Evolutionary conservation across 2,888 invertebrate genomes (phyloP), one percentile per base, ranked within the genome.

Genomic region (Pediacus dermestoides): DNA sequence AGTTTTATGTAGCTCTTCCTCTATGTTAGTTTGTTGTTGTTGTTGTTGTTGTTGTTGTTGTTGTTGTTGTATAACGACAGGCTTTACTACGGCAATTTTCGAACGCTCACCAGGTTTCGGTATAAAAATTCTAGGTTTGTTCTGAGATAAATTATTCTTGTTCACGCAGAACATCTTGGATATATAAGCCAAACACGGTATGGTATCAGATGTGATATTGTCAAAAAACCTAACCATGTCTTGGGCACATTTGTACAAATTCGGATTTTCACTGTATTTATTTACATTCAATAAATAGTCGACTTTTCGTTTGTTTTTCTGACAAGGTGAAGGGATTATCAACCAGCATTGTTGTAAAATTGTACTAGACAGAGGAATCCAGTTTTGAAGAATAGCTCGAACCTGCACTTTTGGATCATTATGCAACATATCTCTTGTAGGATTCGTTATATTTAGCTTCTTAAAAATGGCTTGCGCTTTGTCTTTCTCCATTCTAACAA

Each of bases 151-250:
- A 42, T 74, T 70, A 50, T 76, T 80, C 44, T 77, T 79, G 59
- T 90, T 87, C 14, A 85, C 79, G 34, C 88, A 82, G 70, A 89
- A 85, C 92, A 96, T 93, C 76, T 95, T 92, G 0, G 92, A 92
- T 54, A 78, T 78, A 74, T 77, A 88, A 47, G 81, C 82, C 67
- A 84, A 82, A n/a, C n/a, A n/a, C n/a, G n/a, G n/a, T n/a, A n/a
- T n/a, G n/a, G n/a, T n/a, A 34, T 82, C 71, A 21, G 88, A 85
- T 49, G 75, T 78, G 48, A 79, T 70, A 1, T 74, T 68, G 45
- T 74, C 72, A 41, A 39, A 37, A 7, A 46, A 44, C 37, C 52
- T 55, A 13, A 52, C 37, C 23, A 62, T 33, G 78, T 74, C 67
- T 78, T 79, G 72, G 86, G 93, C 41, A 74, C 75, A 54, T 78